Evolutionary conservation across 1,140 invertebrate species (phyloP), one percentile per base, ranked within the genome.

Genomic region (Mizuhopecten yessoensis): DNA sequence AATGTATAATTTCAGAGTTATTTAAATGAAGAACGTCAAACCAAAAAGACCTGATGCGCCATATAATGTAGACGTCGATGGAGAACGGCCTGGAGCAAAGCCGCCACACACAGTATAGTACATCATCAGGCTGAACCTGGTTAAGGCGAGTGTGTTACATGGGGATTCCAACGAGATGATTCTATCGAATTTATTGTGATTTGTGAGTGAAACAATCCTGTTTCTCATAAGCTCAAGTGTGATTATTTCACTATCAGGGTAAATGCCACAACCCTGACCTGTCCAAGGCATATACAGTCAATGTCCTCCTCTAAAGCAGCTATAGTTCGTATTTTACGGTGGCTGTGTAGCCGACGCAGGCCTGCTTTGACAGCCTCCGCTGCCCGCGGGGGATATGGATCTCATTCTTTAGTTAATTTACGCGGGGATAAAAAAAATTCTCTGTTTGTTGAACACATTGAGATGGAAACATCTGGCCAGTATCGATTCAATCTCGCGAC

Each of bases 401-500:
- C 57, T 75, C 57, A 29, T 75, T 75, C 57, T 75, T 75, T 75
- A 75, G 57, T 75, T 75, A 75, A 75, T 75, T 75, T 75, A 75
- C 57, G 57, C 57, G 57, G 23, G 57, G 57, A 75, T 75, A 75
- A 75, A 75, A 75, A 57, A 75, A 75, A 49, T 20, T 75, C 57
- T 17, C 57, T 75, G 57, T 75, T 75, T 75, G 57, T 75, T 75
- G 57, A 75, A 75, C 57, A 75, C 57, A 75, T 75, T n/a, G 57
- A 75, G 57, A 75, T 75, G 57, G 57, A 75, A 75, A 75, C 57
- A 75, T 75, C 57, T 75, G 57, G 57, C 57, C 57, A 75, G 57
- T 75, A 75, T 75, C 57, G 57, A 75, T 75, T 75, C 57, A 75
- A 75, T 75, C 57, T 75, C 57, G 57, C 57, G 57, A 75, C 57